Evolutionary conservation across 2,888 invertebrate species (phyloP).

Genomic region (Parnassius orleans): DNA sequence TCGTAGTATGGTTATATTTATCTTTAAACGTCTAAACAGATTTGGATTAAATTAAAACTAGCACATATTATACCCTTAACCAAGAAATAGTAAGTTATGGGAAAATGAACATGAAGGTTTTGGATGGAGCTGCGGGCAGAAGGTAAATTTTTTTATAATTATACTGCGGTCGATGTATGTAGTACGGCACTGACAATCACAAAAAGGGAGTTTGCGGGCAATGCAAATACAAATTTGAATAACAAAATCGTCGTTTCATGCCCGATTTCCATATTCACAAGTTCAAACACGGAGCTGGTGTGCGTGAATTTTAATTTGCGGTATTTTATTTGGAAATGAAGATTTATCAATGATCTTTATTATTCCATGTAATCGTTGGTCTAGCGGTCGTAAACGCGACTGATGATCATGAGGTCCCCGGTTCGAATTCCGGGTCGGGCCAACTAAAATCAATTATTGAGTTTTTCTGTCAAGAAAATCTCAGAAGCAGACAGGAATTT

Average conservation of each 20-base stretch:
- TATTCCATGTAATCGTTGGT: too few relatives aligned
- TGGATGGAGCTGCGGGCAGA: not conserved
- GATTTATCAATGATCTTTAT: not conserved
- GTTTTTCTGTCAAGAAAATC: too few relatives aligned
- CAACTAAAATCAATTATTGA: too few relatives aligned
- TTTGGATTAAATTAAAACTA: too few relatives aligned
- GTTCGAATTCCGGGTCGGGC: too few relatives aligned
- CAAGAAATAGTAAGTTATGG: too few relatives aligned
- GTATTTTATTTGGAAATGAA: conserved; percentile 9
- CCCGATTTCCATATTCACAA: conserved; percentile 24
- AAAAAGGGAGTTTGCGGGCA: conserved; percentile 14
- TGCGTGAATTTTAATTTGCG: conserved; percentile 6
- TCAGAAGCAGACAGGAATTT: too few relatives aligned
- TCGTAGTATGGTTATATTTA: too few relatives aligned
- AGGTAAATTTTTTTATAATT: conserved; percentile 3
- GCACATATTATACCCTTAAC: too few relatives aligned
- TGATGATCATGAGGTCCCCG: not conserved
- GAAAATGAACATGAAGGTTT: too few relatives aligned
- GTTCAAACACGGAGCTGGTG: conserved; percentile 13
- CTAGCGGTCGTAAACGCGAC: too few relatives aligned
- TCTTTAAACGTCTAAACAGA: too few relatives aligned
- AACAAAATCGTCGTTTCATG: conserved; percentile 23
- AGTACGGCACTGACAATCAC: conserved; percentile 6
- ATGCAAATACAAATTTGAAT: conserved; percentile 26
- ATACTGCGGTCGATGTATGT: not conserved